Base-by-base conservation (phyloP, 2,113 vertebrate genomes). In the Camelus dromedarius region DNA sequence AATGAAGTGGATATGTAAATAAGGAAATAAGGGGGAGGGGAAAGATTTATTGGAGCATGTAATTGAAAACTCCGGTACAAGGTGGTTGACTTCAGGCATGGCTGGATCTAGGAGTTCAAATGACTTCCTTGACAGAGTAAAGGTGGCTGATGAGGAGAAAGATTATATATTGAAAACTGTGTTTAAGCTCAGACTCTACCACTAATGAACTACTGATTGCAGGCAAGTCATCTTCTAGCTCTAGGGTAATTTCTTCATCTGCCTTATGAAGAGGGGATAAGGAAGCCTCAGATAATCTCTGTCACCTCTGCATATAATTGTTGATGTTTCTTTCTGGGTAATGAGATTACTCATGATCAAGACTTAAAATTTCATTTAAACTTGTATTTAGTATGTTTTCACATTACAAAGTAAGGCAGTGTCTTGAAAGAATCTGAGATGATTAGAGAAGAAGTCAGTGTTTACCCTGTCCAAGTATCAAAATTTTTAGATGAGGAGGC, bases 341-440 rank as follows among this genome's bases (percentile, higher is more conserved):
- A 46, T 79, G 54, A 50, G 19, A 2, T 75, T 80, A 38, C 69
- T 90, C 50, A 62, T 96, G 67, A 62, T 5, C n/a, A 81, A 93
- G 70, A 84, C 42, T 46, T 93, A 48, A 0, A 35, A 81, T 70
- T 95, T 91, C 12, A 50, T 58, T 94, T n/a, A 92, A 77, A 89
- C 24, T 85, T 94, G 22, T n/a, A 87, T 70, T 72, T 77, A n/a
- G 28, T 69, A 67, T 69, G 11, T 42, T 91, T 95, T 96, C 20
- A 52, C 9, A 42, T 66, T 94, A 67, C 9, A 52, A 80, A 77
- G 67, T 50, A 76, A 87, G 42, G 3, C 22, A 42, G 4, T 70
- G 8, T 70, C 38, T 81, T 86, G 20, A 82, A 93, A 89, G 42
- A 92, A 81, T 90, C 28, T 50, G 20, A 58, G 19, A 50, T 32